These are phyloP conservation scores for Drosophila parthenogenetica DNA, from an alignment of 2,888 invertebrate genomes.

Conservation along the genomic window DNA sequence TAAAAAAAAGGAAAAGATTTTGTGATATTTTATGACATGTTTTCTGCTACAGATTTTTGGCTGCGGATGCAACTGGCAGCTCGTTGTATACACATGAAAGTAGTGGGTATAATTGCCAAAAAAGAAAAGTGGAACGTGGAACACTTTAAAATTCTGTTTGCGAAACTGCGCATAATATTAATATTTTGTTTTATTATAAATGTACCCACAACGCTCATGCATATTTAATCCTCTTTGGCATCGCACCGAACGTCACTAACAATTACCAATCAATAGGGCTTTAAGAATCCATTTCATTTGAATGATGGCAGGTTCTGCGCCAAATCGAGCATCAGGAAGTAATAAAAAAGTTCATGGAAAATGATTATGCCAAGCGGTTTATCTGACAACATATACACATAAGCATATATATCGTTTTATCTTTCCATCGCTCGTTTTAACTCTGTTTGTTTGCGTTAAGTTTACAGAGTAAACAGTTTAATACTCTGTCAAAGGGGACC, in stretches of 20 bases:
- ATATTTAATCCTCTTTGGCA: constrained; percentile 31
- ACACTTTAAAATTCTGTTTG: constrained; percentile 11
- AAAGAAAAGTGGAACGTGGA: not conserved
- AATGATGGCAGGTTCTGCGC: constrained; percentile 53
- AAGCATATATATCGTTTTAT: constrained; percentile 47
- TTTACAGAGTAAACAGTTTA: constrained; percentile 60
- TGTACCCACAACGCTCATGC: not conserved
- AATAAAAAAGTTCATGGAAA: constrained; percentile 71
- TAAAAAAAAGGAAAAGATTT: constrained; percentile 17
- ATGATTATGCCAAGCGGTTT: constrained; percentile 64
- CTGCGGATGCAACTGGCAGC: constrained; percentile 33
- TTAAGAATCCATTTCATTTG: constrained; percentile 65
- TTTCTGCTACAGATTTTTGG: constrained; percentile 16
- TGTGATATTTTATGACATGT: constrained; percentile 22
- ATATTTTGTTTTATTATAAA: constrained; percentile 16
- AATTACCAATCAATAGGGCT: constrained; percentile 54
- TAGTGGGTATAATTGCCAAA: constrained; percentile 23
- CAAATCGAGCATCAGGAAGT: constrained; percentile 52
- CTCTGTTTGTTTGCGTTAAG: constrained; percentile 29
- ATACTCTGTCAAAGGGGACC: constrained; percentile 24
- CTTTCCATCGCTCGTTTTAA: constrained; percentile 4
- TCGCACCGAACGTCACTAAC: constrained; percentile 28
- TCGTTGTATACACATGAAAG: not conserved
- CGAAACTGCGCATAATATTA: constrained; percentile 5
- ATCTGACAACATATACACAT: constrained; percentile 53